These are phyloP conservation scores for Cyclargus thomasi DNA, from an alignment of 1,140 invertebrate genomes.

Conservation along the genomic window DNA sequence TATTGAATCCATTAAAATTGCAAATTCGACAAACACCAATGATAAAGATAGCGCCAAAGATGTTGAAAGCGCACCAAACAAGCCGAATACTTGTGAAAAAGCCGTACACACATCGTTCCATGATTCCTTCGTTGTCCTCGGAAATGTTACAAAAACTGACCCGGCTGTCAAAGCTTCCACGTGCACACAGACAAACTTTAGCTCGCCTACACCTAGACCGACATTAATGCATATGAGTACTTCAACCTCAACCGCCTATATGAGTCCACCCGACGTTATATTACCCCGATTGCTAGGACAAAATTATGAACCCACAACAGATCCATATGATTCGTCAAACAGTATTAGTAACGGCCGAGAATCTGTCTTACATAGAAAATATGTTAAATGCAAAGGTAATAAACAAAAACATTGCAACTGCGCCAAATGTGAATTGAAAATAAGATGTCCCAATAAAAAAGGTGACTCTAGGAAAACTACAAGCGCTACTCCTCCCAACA, in stretches of 20 bases:
- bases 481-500: neutral
- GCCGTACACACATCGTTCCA: conserved; percentile 39
- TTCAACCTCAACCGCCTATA: conserved; percentile 68
- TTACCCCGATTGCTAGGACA: conserved; percentile 52
- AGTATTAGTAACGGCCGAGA: neutral
- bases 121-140: conserved; percentile 32
- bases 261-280: conserved; percentile 68
- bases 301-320: conserved; percentile 29
- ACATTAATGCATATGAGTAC: conserved; percentile 63
- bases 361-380: neutral
- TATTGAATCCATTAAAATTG: neutral
- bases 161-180: conserved; percentile 39
- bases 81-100: conserved; percentile 34
- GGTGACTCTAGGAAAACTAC: neutral
- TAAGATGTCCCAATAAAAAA: neutral
- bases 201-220: conserved; percentile 46
- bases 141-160: conserved; percentile 32
- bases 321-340: conserved; percentile 31
- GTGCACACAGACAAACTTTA: conserved; percentile 55
- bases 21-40: conserved; percentile 2
- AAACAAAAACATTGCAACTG: neutral
- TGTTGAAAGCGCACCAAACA: conserved; percentile 9
- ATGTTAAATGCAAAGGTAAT: conserved; percentile 13
- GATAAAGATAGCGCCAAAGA: conserved; percentile 15
- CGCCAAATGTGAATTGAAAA: neutral